Conservation (phyloP, 2,888 invertebrate genomes). For the Epistrophe eligans region DNA sequence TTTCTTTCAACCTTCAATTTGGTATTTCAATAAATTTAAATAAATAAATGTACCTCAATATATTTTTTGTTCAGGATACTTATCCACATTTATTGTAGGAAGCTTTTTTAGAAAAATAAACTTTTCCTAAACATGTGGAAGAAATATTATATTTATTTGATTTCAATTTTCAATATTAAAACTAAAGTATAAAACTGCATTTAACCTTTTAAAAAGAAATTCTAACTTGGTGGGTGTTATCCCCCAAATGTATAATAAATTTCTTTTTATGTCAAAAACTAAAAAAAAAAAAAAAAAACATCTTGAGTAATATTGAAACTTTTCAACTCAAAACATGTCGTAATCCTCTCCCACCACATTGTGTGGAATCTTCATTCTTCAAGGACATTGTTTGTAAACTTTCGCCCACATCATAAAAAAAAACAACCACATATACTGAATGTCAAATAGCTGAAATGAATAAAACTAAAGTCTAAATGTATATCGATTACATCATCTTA, state of each 20-base stretch:
- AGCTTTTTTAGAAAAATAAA: too few species aligned
- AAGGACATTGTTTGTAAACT: conserved; percentile 26
- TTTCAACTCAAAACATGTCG: conserved; percentile 1
- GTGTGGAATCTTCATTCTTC: background rate
- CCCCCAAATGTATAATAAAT: conserved; percentile 2
- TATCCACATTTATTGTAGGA: too few species aligned
- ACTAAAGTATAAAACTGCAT: background rate
- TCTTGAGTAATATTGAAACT: conserved; percentile 6
- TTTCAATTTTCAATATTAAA: too few species aligned
- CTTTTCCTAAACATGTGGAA: too few species aligned
- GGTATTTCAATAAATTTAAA: too few species aligned
- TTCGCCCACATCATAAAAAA: conserved; percentile 19
- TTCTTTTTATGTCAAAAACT: background rate
- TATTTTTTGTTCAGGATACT: too few species aligned
- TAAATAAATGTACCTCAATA: too few species aligned
- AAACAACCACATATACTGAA: conserved; percentile 18
- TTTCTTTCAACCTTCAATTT: too few species aligned
- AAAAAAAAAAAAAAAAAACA: background rate
- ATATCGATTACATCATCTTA: conserved; percentile 64
- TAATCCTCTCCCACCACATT: conserved; percentile 19
- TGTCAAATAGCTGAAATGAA: conserved; percentile 12
- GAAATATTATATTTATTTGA: too few species aligned
- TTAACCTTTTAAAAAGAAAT: background rate
- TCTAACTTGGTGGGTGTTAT: background rate
- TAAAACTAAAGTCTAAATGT: conserved; percentile 32